These are phyloP conservation scores for Luscinia luscinia DNA, from an alignment of 2,797 vertebrate species.

Conservation along the genomic window DNA sequence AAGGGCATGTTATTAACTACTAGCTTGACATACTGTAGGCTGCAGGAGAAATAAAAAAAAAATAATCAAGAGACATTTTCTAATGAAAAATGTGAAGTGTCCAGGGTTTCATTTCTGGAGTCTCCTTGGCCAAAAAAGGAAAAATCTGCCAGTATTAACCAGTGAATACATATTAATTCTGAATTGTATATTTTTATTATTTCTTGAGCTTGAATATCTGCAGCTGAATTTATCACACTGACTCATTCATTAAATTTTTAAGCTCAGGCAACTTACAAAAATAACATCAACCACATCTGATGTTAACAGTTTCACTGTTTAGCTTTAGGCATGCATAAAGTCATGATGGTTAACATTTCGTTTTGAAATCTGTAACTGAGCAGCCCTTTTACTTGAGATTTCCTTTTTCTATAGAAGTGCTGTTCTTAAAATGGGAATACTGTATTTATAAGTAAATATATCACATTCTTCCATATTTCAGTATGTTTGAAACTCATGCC, in stretches of 20 bases:
- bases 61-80: neutral
- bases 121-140: neutral
- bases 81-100: neutral
- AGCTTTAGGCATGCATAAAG: neutral
- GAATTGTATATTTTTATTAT: conserved; percentile 11
- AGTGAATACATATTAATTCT: neutral
- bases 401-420: neutral
- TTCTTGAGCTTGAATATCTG: conserved; percentile 1
- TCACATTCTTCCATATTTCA: neutral
- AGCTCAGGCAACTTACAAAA: conserved; percentile 20
- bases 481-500: neutral
- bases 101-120: neutral
- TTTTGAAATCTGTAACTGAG: neutral
- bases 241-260: conserved; percentile 45
- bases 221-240: conserved; percentile 35
- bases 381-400: neutral
- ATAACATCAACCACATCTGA: conserved; percentile 9
- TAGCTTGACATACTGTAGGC: neutral
- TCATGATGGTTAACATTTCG: neutral
- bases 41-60: neutral
- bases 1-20: conserved; percentile 56
- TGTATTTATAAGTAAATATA: neutral
- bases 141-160: neutral
- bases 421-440: neutral
- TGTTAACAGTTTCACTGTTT: conserved; percentile 11